phyloP scores from a whole-genome alignment of 2,113 vertebrate genomes.

The Holacanthus passer region DNA sequence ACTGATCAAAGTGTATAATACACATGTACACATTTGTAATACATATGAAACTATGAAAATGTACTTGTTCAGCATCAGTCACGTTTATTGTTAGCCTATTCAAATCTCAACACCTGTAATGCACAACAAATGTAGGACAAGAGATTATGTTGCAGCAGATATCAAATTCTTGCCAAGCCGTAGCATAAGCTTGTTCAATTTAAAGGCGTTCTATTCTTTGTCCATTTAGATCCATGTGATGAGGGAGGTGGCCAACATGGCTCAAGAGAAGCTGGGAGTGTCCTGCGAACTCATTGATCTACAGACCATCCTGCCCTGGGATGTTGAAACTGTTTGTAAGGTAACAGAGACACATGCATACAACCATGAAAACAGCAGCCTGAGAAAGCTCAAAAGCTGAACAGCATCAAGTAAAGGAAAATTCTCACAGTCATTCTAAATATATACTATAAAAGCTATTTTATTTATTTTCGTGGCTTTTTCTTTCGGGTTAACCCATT shows the following conservation, averaged over 20 bases:
- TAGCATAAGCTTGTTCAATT: neutral
- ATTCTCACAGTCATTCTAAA: neutral
- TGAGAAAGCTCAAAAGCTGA: neutral
- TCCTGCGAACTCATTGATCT: slow-evolving; percentile 98
- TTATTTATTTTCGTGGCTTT: neutral
- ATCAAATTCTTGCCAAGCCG: neutral
- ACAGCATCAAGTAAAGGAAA: neutral
- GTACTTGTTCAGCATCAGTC: no score
- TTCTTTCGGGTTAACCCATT: neutral
- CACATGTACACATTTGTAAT: no score
- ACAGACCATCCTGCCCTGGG: slow-evolving; percentile 96
- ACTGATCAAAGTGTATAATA: no score
- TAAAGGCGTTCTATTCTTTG: neutral
- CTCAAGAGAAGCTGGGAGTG: slow-evolving; percentile 96
- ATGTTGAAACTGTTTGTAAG: slow-evolving; percentile 94
- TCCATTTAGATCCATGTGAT: slow-evolving; percentile 92
- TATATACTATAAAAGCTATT: neutral
- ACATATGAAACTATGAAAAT: no score
- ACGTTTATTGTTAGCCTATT: no score
- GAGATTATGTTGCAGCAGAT: neutral
- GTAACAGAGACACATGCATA: slow-evolving; percentile 76
- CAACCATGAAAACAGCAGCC: neutral
- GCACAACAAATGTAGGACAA: neutral
- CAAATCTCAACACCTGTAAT: neutral
- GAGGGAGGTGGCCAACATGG: slow-evolving; percentile 94